These are phyloP conservation scores for Drosophila kepulauana DNA, from an alignment of 1,140 invertebrate genomes.

Conservation along the genomic window DNA sequence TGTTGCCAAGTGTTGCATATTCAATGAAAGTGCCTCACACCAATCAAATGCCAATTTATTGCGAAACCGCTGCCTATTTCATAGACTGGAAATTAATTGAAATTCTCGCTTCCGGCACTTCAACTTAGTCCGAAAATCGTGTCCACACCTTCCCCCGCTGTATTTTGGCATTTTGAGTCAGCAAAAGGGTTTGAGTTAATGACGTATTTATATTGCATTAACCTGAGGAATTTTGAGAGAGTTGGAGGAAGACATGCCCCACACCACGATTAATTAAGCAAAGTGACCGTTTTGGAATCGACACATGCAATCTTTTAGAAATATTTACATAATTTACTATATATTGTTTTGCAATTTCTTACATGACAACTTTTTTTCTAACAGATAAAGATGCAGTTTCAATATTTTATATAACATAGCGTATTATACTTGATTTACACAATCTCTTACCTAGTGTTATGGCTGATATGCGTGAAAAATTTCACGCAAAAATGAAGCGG, in stretches of 20 bases:
- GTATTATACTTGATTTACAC: too few species aligned
- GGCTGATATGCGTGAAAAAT: too few species aligned
- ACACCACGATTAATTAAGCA: slow-evolving; percentile 20
- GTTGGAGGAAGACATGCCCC: neutral
- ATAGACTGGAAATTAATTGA: slow-evolving; percentile 68
- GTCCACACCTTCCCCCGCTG: neutral
- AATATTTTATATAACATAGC: too few species aligned
- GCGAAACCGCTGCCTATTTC: slow-evolving; percentile 29
- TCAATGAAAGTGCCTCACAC: slow-evolving; percentile 5
- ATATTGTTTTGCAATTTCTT: too few species aligned
- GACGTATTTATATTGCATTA: slow-evolving; percentile 32
- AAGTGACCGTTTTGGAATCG: slow-evolving; percentile 2
- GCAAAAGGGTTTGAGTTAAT: slow-evolving; percentile 20
- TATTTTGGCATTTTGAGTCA: slow-evolving; percentile 13
- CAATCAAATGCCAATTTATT: slow-evolving; percentile 3
- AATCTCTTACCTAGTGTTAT: too few species aligned
- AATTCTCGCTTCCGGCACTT: slow-evolving; percentile 59
- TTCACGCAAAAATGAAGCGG: too few species aligned
- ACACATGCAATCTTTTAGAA: too few species aligned
- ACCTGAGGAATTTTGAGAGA: slow-evolving; percentile 1
- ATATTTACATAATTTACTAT: too few species aligned
- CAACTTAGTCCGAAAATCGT: slow-evolving; percentile 27
- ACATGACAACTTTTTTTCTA: too few species aligned
- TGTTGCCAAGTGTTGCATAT: slow-evolving; percentile 58
- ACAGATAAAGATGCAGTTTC: too few species aligned